Conservation (phyloP, 2,113 vertebrate species). For the Cyprinus carpio region DNA sequence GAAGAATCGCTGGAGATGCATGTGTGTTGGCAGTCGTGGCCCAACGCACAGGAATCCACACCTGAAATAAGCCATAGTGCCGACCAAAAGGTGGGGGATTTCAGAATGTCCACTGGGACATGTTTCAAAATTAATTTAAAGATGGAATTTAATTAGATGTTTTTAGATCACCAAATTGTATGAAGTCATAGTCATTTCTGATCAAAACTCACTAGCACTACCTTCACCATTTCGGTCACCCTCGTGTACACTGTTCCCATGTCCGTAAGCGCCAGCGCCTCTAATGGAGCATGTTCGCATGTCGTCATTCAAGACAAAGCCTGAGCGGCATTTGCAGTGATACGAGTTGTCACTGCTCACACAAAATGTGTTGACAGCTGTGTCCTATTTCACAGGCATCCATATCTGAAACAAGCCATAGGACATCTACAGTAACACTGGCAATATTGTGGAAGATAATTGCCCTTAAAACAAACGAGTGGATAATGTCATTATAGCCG, state of each 20-base stretch:
- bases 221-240: constrained; percentile 15
- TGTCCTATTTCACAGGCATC: constrained; percentile 78
- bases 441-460: constrained; percentile 46
- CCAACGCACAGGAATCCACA: constrained; percentile 49
- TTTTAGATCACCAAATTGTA: constrained; percentile 35
- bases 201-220: constrained; percentile 40
- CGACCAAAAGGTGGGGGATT: neutral
- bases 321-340: constrained; percentile 78
- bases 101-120: neutral
- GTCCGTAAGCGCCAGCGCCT: neutral
- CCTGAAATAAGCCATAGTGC: constrained; percentile 44
- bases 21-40: constrained; percentile 53
- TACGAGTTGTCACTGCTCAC: constrained; percentile 74
- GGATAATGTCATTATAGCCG: neutral
- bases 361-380: constrained; percentile 81
- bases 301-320: constrained; percentile 81
- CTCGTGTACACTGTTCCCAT: neutral
- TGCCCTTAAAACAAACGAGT: neutral
- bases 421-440: constrained; percentile 47
- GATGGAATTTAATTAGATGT: neutral
- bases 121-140: neutral
- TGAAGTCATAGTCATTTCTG: constrained; percentile 28
- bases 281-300: constrained; percentile 77
- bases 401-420: constrained; percentile 70
- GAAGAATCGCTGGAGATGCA: constrained; percentile 51